Evolutionary conservation across 2,113 vertebrate species (phyloP).

Genomic region (Pteronura brasiliensis): DNA sequence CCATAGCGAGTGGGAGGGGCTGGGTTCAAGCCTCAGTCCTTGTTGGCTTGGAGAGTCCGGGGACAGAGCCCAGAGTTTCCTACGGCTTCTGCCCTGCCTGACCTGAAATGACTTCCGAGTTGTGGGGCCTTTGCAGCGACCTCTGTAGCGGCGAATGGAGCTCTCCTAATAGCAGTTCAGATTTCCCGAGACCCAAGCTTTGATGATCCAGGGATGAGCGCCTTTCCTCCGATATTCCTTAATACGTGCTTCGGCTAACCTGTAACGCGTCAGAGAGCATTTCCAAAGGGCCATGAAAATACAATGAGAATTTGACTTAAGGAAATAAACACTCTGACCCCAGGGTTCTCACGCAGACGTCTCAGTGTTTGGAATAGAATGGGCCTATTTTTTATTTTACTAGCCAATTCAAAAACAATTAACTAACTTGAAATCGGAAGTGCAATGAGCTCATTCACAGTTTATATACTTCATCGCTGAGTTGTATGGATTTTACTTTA

Average conservation of each 20-base stretch:
- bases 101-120: too few relatives aligned
- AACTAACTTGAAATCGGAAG: neutral
- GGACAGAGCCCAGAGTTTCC: fast-evolving
- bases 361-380: neutral
- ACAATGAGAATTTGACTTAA: neutral
- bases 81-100: fast-evolving
- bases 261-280: fast-evolving
- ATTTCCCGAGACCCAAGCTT: neutral
- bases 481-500: neutral
- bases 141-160: neutral
- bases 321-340: neutral
- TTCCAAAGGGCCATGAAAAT: neutral
- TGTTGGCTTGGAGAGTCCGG: fast-evolving
- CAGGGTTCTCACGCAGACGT: neutral
- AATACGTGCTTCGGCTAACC: too few relatives aligned
- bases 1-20: neutral
- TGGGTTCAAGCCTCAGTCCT: fast-evolving
- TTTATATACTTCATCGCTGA: neutral
- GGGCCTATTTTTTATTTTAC: neutral
- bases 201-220: neutral
- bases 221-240: neutral
- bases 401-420: neutral
- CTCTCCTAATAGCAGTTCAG: neutral
- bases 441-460: neutral
- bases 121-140: too few relatives aligned